A percentile compares a stretch with the other conserved stretches of the same genome.
These are phyloP conservation scores for Eufriesea mexicana DNA, from an alignment of 1,140 invertebrate species.

Conservation along the genomic window DNA sequence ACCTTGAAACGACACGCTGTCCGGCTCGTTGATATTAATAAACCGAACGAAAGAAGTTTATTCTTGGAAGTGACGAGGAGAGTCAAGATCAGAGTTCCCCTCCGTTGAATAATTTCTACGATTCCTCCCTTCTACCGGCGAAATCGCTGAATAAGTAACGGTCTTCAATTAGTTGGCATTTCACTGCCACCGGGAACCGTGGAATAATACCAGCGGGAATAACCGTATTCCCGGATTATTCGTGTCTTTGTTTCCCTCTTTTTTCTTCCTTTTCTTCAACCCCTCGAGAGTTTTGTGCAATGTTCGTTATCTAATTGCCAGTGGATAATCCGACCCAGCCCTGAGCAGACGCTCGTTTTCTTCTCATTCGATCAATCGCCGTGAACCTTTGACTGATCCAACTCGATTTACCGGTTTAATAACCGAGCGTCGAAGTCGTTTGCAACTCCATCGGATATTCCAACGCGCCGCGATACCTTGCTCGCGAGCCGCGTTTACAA, in stretches of 20 bases:
- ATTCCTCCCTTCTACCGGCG: too few relatives aligned
- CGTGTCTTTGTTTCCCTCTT: neutral
- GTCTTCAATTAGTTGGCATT: conserved; percentile 15
- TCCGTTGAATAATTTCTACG: conserved; percentile 32
- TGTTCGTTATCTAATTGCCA: neutral
- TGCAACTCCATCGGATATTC: neutral
- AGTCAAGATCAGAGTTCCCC: conserved; percentile 19
- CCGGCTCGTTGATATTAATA: conserved; percentile 16
- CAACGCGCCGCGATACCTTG: neutral
- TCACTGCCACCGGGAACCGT: neutral
- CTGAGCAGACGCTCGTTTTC: neutral
- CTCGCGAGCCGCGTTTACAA: neutral
- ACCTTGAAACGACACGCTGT: conserved; percentile 20
- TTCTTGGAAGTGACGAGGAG: neutral
- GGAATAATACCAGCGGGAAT: neutral
- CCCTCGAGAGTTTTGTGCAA: neutral
- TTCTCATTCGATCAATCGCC: neutral
- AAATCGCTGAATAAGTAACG: conserved; percentile 14
- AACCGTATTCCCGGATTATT: neutral
- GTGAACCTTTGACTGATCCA: neutral
- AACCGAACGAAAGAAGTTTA: neutral
- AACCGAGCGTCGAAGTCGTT: neutral
- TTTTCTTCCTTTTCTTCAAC: too few relatives aligned
- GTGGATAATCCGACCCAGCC: neutral
- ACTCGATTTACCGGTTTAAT: neutral